Base-by-base conservation (phyloP, 2,888 invertebrate genomes). In the Thera obeliscata region DNA sequence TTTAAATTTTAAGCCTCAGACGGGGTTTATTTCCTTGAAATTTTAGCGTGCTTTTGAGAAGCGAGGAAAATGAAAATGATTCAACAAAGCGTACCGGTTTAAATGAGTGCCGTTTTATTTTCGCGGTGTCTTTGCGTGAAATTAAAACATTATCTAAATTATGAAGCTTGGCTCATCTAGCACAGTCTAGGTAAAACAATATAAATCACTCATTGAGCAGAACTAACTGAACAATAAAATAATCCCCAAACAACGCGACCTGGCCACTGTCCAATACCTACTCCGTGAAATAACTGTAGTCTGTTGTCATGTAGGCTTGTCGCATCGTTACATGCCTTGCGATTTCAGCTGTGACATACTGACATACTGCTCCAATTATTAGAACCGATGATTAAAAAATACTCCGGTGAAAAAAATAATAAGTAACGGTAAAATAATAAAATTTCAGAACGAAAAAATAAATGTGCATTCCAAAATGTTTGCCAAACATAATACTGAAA, bases 361-460 rank as follows among this genome's bases (percentile, higher is more conserved):
- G 61, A 12, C 33, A 50, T 35, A n/a, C 56, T 56, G 56, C 2
- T 38, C 22, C 11, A 55, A 56, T 65, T 60, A 58, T 57, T 46
- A 56, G 35, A 54, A 33, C 33, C 65, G 55, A 50, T 62, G 68
- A 62, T 61, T 65, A 62, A 56, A 56, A 48, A 64, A 35, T 54
- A 41, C 49, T n/a, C 11, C 22, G 22, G 22, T 22, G 22, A 22
- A 22, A 22, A 50, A 48, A 11, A 8, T 22, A 33, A 33, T 9
- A 52, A 52, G 3, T 33, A 9, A 8, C 3, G 8, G 8, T 33
- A 9, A 9, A 9, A 8, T 46, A 8, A 2, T 46, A 46, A 9
- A 9, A 46, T 8, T 9, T 8, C 33, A 3, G 50, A 22, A 0
- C 33, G 9, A 49, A 12, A n/a, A 52, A 52, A 33, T 33, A 22